Base-by-base conservation (phyloP, 2,888 invertebrate species). In the Acleris literana region DNA sequence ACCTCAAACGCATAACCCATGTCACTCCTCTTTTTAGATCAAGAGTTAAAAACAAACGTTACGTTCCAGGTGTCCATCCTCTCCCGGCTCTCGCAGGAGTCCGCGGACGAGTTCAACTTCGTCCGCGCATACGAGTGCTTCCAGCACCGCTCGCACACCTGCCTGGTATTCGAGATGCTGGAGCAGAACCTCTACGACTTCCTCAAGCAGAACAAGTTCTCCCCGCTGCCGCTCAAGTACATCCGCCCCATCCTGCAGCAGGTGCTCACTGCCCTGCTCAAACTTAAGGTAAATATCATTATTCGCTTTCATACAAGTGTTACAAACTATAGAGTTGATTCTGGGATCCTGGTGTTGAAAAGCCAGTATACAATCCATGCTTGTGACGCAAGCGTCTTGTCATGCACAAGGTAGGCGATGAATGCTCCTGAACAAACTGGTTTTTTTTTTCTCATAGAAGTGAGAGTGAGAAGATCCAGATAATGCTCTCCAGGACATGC, bases 141-240 rank as follows among this genome's bases (percentile, higher is more conserved):
- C 93, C 98, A 99, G 93, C 99, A 99, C 93, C 99, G 99, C 90
- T 99, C 98, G 87, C 99, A 99, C 94, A 99, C 99, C 64, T 99
- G 99, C 92, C 95, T 99, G 92, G 99, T 99, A 84, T 99, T 99
- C 89, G 99, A 99, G 93, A 99, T 99, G 99, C 95, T 99, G 80
- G 99, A 99, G 86, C 99, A 99, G 94, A 99, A 99, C 93, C 94
- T 99, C 75, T 99, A 99, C 92, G 99, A 99, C 94, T 99, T 99
- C 92, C 95, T 99, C 76, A 99, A 99, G 89, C 99, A 99, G 93
- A 99, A 99, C 93, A 99, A 99, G 94, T 99, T 99, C 93, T 98
- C 98, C 84, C 99, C 99, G 72, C 93, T 99, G 82, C 99, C 99
- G 64, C 94, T 99, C 74, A 99, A 99, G 88, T 99, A 97, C 90